Conservation (phyloP, 2,113 vertebrate species). For the Mormoops blainvillei region DNA sequence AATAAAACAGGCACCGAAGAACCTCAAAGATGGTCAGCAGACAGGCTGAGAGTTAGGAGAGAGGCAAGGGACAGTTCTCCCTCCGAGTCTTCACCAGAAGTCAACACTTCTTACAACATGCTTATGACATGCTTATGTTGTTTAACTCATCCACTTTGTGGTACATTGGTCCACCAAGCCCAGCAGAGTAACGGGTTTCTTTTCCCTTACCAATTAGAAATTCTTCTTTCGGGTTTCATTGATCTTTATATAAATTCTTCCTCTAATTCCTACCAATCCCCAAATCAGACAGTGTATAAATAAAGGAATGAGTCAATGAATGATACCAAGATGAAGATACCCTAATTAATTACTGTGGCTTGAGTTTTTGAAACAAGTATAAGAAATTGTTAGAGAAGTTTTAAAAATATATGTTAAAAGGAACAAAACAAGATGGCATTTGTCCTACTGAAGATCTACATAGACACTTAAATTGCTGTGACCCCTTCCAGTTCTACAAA, state of each 20-base stretch:
- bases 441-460: background rate
- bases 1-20: background rate
- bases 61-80: background rate
- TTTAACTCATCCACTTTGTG: background rate
- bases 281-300: background rate
- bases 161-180: background rate
- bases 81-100: background rate
- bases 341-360: background rate
- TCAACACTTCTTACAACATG: background rate
- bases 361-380: background rate
- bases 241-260: background rate
- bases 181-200: background rate
- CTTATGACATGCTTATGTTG: background rate
- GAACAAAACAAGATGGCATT: accelerated
- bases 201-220: background rate
- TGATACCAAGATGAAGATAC: background rate
- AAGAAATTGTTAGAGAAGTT: background rate
- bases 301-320: background rate
- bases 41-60: background rate
- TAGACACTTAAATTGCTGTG: background rate
- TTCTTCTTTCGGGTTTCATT: background rate
- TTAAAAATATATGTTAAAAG: background rate
- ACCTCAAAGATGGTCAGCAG: background rate
- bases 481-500: background rate
- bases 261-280: background rate